Evolutionary conservation across 2,797 vertebrate genomes (phyloP), one percentile per base, ranked within the genome.

Genomic region (Rachycentron canadum): DNA sequence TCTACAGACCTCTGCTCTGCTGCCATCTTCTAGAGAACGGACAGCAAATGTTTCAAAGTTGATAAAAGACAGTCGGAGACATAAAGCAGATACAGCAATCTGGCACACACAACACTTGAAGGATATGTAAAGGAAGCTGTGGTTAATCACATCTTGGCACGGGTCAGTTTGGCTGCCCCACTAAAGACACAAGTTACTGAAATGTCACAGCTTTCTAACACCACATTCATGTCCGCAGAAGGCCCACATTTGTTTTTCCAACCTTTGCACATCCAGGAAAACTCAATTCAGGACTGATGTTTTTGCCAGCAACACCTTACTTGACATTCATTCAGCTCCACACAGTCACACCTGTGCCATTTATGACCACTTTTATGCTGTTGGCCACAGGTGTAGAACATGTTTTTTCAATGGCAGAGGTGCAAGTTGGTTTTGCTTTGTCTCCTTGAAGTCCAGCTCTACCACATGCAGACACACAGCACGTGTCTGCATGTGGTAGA

Each of bases 271-370:
- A 53, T 74, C 41, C 73, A 75, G 80, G 55, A 82, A 82, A 83
- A 79, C 30, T 62, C 43, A 32, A 2, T 52, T 58, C 40, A 86
- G 72, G 85, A 71, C 45, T 47, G 8, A 0, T 5, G 8, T 6
- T 45, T 73, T 63, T 76, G 83, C 89, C 87, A 91, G 81, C 45
- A 28, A 74, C 88, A 87, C 86, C 8, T 85, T 17, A 4, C 32
- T 45, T 63, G 3, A 2, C 41, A 82, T 74, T 86, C 61, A 83
- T 82, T 74, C 1, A 1, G 36, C 65, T 75, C 70, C 71, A 30
- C 50, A 67, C 52, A 57, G 69, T 79, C 71, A 76, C 86, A 82
- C 67, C 73, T 49, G 74, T 17, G 10, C 50, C 25, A 34, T 73
- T 85, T 69, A 56, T 59, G 19, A 81, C n/a, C 5, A 52, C 32